Evolutionary conservation across 2,113 vertebrate genomes (phyloP).

Genomic region (Cyprinodon brontotheroides): DNA sequence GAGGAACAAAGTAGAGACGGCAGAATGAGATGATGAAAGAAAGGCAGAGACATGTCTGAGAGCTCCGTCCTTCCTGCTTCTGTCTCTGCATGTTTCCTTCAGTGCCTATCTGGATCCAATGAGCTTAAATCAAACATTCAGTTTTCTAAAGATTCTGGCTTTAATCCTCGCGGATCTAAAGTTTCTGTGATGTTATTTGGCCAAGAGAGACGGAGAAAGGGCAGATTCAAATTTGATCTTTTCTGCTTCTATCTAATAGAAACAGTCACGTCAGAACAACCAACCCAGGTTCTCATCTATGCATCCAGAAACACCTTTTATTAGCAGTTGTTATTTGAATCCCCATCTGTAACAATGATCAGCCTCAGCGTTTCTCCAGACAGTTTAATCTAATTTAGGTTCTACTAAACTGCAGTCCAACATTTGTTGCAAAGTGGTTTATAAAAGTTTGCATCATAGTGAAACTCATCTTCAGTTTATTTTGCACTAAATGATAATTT

Average conservation of each 20-base stretch:
- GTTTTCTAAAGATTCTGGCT: not conserved
- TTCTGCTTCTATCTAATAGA: not conserved
- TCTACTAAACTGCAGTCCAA: too few relatives aligned
- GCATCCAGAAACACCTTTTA: not conserved
- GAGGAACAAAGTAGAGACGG: conserved; percentile 2
- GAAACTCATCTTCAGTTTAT: too few relatives aligned
- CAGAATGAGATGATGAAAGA: conserved; percentile 19
- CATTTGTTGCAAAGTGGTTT: too few relatives aligned
- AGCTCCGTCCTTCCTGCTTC: conserved; percentile 7
- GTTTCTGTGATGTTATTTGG: not conserved
- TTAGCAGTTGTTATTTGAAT: not conserved
- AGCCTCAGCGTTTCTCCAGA: not conserved
- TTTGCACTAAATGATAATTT: not conserved
- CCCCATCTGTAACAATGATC: too few relatives aligned
- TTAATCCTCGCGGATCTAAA: not conserved
- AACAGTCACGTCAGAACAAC: not conserved
- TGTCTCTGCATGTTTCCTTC: not conserved
- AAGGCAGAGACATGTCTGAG: conserved; percentile 9
- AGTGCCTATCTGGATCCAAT: not conserved
- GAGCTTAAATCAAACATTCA: not conserved
- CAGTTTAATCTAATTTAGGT: too few relatives aligned
- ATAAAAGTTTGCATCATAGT: too few relatives aligned
- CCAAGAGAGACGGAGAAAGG: not conserved
- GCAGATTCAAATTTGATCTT: not conserved
- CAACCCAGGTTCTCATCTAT: too few relatives aligned